Conservation (phyloP, 1,140 invertebrate genomes). For the Pemphigus obesinymphae region DNA sequence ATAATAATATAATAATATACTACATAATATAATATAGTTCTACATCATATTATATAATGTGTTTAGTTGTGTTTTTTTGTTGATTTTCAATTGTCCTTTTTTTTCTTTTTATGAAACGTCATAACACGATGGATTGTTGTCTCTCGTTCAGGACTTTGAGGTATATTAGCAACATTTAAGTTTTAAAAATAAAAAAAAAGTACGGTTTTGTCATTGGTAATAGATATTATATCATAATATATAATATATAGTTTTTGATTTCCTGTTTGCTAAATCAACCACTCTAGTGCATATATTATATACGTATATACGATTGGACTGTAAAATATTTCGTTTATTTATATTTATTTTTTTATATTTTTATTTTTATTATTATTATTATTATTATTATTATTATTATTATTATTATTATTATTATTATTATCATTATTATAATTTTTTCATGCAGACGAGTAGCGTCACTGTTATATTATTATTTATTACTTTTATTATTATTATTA, state of each 20-base stretch:
- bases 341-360: too few relatives aligned
- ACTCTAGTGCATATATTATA: slow-evolving; percentile 34
- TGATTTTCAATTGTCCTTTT: slow-evolving; percentile 39
- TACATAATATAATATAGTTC: too few relatives aligned
- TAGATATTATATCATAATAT: slow-evolving; percentile 35
- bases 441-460: slow-evolving; percentile 37
- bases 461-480: too few relatives aligned
- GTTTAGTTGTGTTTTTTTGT: slow-evolving; percentile 12
- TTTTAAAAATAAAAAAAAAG: not conserved
- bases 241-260: slow-evolving; percentile 43
- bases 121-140: slow-evolving; percentile 38
- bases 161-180: slow-evolving; percentile 27
- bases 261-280: slow-evolving; percentile 40
- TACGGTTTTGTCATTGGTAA: slow-evolving; percentile 41
- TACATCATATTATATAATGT: not conserved
- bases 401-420: too few relatives aligned
- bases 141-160: slow-evolving; percentile 39
- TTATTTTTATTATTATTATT: too few relatives aligned
- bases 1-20: too few relatives aligned
- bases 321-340: slow-evolving; percentile 35
- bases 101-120: slow-evolving; percentile 42
- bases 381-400: too few relatives aligned
- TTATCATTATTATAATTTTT: too few relatives aligned
- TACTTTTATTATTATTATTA: slow-evolving; percentile 7
- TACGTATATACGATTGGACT: slow-evolving; percentile 33